phyloP scores from a whole-genome alignment of 1,140 invertebrate species.

The Conus betulinus region DNA sequence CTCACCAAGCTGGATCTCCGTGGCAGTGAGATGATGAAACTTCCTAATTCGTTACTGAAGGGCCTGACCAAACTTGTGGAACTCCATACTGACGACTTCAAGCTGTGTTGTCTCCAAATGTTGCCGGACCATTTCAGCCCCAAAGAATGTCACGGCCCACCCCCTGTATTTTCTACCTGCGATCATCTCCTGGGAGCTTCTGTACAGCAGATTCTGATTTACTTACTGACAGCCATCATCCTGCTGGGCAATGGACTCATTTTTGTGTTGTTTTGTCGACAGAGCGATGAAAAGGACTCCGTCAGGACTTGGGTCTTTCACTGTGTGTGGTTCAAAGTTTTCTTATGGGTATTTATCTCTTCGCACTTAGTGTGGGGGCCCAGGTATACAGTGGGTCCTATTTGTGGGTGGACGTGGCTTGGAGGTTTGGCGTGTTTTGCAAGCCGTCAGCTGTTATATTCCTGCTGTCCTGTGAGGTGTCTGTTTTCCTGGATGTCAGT shows the following conservation, averaged over 20 bases:
- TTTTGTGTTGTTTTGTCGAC: conserved; percentile 24
- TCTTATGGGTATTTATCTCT: conserved; percentile 34
- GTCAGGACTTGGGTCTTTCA: conserved; percentile 39
- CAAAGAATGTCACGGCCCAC: background rate
- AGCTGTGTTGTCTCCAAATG: conserved; percentile 45
- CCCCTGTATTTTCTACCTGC: conserved; percentile 53
- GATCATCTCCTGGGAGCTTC: conserved; percentile 42
- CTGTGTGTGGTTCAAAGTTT: conserved; percentile 37
- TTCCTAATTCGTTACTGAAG: too few relatives aligned
- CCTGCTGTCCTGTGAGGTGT: conserved; percentile 40
- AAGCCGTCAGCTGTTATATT: conserved; percentile 26
- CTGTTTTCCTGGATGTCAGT: conserved; percentile 22
- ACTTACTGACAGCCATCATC: conserved; percentile 44
- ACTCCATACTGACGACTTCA: conserved; percentile 33
- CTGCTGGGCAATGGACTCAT: conserved; percentile 45
- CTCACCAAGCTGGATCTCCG: too few relatives aligned
- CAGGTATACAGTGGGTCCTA: conserved; percentile 53
- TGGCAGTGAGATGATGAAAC: too few relatives aligned
- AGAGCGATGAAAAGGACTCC: background rate
- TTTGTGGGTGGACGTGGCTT: conserved; percentile 14
- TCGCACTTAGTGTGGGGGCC: conserved; percentile 25
- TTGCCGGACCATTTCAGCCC: conserved; percentile 33
- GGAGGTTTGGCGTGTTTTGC: conserved; percentile 26
- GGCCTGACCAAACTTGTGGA: too few relatives aligned
- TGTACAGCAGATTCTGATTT: conserved; percentile 39